A percentile compares a stretch with the other conserved stretches of the same genome.
phyloP scores from a whole-genome alignment of 2,113 vertebrate genomes.

The Notarius quadriscutis region DNA sequence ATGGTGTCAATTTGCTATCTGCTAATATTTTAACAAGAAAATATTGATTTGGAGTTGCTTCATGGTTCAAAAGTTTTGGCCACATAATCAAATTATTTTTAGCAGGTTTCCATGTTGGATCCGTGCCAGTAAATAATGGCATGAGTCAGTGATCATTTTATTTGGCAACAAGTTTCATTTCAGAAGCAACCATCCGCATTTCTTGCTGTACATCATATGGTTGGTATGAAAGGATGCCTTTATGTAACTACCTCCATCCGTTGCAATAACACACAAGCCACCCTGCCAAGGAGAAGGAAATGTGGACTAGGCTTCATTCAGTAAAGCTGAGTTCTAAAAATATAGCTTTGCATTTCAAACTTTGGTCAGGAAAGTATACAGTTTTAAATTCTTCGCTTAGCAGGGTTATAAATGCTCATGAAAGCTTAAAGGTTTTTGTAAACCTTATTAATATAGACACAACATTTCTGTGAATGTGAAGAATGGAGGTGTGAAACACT shows the following conservation, averaged over 20 bases:
- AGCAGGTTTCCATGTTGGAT: background rate
- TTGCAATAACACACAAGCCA: constrained; percentile 22
- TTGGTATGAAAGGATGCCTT: constrained; percentile 28
- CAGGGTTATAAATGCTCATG: background rate
- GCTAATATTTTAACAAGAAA: constrained; percentile 8
- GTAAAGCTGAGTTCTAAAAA: background rate
- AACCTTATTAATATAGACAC: background rate
- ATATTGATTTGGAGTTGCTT: constrained; percentile 1
- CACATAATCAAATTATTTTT: background rate
- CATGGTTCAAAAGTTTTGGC: background rate
- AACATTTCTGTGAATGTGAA: background rate
- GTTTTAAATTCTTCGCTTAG: background rate
- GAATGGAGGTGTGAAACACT: background rate
- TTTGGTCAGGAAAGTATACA: background rate
- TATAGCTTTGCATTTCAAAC: background rate
- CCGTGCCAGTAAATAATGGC: background rate
- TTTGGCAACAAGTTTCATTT: background rate
- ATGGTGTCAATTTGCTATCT: background rate
- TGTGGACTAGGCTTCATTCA: background rate
- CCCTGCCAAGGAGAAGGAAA: background rate
- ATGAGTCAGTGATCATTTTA: background rate
- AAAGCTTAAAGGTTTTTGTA: background rate
- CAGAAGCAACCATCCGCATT: background rate
- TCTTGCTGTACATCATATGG: constrained; percentile 12
- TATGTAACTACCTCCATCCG: background rate